Conservation (phyloP, 1,140 invertebrate species). For the Scaptodrosophila lebanonensis region DNA sequence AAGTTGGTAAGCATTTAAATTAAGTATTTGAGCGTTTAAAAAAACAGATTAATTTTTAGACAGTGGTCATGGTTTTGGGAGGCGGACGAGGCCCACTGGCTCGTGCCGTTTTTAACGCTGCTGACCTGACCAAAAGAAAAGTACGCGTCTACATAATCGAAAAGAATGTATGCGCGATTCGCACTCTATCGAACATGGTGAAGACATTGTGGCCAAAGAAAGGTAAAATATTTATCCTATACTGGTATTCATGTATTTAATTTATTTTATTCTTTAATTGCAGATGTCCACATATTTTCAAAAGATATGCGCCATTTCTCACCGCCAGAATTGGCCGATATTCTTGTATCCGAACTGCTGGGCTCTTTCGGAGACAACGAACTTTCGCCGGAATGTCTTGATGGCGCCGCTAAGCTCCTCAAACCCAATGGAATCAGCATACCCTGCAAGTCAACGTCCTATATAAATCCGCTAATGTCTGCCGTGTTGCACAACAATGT, state of each 20-base stretch:
- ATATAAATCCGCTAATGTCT: conserved; percentile 87
- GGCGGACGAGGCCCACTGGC: conserved; percentile 97
- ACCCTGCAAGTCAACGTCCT: conserved; percentile 93
- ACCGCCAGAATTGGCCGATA: conserved; percentile 92
- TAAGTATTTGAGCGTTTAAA: not conserved
- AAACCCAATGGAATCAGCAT: conserved; percentile 95
- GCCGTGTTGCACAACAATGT: conserved; percentile 78
- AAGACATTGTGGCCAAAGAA: conserved; percentile 89
- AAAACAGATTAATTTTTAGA: conserved; percentile 45
- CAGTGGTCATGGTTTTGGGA: conserved; percentile 93
- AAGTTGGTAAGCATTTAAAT: conserved; percentile 43
- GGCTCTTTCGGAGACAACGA: conserved; percentile 99
- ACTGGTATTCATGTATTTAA: no score
- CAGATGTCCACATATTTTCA: conserved; percentile 84
- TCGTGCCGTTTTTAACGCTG: conserved; percentile 88
- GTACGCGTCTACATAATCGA: conserved; percentile 95
- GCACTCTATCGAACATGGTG: conserved; percentile 89
- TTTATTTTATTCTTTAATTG: not conserved
- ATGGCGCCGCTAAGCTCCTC: conserved; percentile 93
- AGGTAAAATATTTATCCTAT: conserved; percentile 77
- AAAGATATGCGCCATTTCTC: conserved; percentile 95
- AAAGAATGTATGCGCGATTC: conserved; percentile 98
- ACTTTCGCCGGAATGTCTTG: conserved; percentile 98
- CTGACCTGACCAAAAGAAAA: conserved; percentile 77
- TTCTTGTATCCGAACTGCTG: conserved; percentile 96